Conservation (phyloP, 2,888 invertebrate genomes). For the Agriopis marginaria region DNA sequence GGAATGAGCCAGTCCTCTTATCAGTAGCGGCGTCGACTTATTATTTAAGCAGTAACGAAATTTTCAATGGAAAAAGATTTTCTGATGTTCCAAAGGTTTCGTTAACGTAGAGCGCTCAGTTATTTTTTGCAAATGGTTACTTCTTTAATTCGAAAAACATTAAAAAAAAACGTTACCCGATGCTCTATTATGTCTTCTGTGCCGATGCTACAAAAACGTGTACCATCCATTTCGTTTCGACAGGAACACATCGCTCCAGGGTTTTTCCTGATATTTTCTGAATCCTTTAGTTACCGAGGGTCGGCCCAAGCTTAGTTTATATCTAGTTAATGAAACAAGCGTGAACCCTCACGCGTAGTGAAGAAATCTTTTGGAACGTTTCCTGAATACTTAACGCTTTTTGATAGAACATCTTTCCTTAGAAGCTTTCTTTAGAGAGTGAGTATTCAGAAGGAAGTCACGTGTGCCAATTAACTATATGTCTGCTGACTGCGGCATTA, state of each 20-base stretch:
- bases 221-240: conserved; percentile 6
- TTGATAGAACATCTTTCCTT: conserved; percentile 1
- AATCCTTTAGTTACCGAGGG: conserved; percentile 15
- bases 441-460: background rate
- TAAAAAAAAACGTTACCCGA: conserved; percentile 4
- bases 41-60: no score
- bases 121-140: background rate
- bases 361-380: conserved; percentile 21
- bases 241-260: conserved; percentile 1
- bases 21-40: no score
- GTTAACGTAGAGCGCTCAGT: background rate
- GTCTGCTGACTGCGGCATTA: background rate
- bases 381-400: conserved; percentile 6
- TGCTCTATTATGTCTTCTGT: no score
- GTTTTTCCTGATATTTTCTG: conserved; percentile 17
- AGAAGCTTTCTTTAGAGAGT: background rate
- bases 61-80: no score
- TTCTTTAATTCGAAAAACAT: background rate
- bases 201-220: conserved; percentile 12
- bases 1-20: no score
- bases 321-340: conserved; percentile 39
- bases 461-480: conserved; percentile 7
- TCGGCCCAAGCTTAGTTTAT: conserved; percentile 28
- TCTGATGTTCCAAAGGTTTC: no score
- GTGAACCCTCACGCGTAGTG: conserved; percentile 29